Base-by-base conservation (phyloP, 2,888 invertebrate genomes). In the Schizaphis graminum region DNA sequence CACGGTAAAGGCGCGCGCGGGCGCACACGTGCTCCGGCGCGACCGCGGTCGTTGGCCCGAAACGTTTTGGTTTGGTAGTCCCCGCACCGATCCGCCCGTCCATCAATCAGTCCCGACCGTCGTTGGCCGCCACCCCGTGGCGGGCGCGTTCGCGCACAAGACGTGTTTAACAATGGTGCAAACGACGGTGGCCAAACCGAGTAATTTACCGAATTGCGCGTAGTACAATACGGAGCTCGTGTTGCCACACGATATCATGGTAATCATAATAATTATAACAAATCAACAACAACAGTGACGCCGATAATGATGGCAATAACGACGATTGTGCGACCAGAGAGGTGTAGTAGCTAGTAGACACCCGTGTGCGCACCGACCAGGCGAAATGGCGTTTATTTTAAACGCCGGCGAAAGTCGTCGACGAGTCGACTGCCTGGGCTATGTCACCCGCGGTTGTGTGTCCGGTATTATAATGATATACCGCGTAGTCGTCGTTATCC, bases 11-110 rank as follows among this genome's bases (percentile, higher is more conserved):
- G 41, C 61, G 92, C n/a, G 87, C 61, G 92, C 61, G 87, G 87
- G 67, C 49, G 92, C 87, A 90, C 94, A 92, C 92, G 92, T 93
- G 94, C 57, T 94, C 41, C 26, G 53, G 8, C 67, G 47, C 67
- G 88, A 8, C 90, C 92, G 56, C 94, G 92, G 92, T 94, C 92
- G 90, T 94, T 94, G 93, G 93, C 93, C 93, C 90, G 85, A 94
- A 61, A 94, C 90, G 93, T 92, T 92, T 92, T 87, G 92, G 87
- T 92, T 87, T 91, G 86, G 88, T 41, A 28, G 67, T 88, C 49
- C 87, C 87, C 86, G 87, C 49, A 35, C 61, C 67, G 35, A 47
- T 13, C 84, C 24, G 11, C 61, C 26, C 16, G 49, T 3, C 47
- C 26, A 10, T 28, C 53, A 53, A 53, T n/a, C 56, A 1, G 77